These are phyloP conservation scores for Macrotus californicus DNA, from an alignment of 2,113 vertebrate species.

Conservation along the genomic window DNA sequence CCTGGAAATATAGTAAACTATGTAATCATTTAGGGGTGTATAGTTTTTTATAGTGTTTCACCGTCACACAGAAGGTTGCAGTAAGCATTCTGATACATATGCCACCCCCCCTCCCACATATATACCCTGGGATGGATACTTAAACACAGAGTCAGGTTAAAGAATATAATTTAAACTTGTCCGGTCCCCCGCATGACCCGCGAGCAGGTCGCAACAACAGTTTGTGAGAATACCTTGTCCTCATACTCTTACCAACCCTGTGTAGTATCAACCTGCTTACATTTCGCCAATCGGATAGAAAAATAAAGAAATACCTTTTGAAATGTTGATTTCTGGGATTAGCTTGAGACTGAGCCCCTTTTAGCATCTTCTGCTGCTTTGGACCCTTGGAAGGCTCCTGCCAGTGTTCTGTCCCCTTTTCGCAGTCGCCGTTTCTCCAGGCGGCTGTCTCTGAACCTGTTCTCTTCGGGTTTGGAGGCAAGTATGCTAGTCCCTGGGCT, in stretches of 20 bases:
- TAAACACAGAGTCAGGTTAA: not conserved
- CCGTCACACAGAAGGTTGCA: not conserved
- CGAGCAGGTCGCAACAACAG: fast-evolving
- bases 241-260: not conserved
- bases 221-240: not conserved
- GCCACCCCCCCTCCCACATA: not conserved
- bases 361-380: not conserved
- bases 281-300: not conserved
- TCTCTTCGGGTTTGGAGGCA: not conserved
- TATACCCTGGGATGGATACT: not conserved
- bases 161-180: not conserved
- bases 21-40: not conserved
- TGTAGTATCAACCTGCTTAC: not conserved
- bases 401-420: not conserved
- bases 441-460: not conserved
- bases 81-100: not conserved
- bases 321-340: not conserved
- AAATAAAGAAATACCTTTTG: not conserved
- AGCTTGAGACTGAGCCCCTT: not conserved
- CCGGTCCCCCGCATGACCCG: not conserved
- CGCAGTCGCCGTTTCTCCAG: not conserved
- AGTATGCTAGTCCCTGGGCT: too few relatives aligned
- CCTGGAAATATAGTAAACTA: not conserved
- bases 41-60: not conserved
- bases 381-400: not conserved